Evolutionary conservation across 2,797 vertebrate genomes (phyloP).

Genomic region (Gadopsis marmoratus): DNA sequence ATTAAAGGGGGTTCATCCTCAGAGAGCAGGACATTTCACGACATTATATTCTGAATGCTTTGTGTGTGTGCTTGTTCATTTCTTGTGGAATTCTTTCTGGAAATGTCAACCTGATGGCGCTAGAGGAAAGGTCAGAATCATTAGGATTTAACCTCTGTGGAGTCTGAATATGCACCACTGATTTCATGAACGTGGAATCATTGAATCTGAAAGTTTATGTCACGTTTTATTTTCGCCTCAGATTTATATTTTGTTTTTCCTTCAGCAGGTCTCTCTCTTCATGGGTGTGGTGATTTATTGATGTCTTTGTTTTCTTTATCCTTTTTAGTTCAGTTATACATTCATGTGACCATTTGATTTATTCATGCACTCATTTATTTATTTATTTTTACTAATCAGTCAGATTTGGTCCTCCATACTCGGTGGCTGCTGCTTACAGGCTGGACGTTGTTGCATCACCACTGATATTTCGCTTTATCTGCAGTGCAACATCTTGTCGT

Average conservation of each 20-base stretch:
- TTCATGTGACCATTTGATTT: constrained; percentile 62
- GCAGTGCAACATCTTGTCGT: constrained; percentile 10
- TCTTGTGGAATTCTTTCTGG: neutral
- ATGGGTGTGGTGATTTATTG: constrained; percentile 42
- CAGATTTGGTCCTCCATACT: constrained; percentile 64
- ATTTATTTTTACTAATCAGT: constrained; percentile 17
- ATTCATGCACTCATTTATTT: constrained; percentile 48
- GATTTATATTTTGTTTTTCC: constrained; percentile 35
- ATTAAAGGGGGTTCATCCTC: constrained; percentile 6
- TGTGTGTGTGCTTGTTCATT: constrained; percentile 7
- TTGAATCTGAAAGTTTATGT: constrained; percentile 46
- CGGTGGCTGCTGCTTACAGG: constrained; percentile 49
- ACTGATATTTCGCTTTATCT: constrained; percentile 25
- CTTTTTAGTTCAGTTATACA: constrained; percentile 28
- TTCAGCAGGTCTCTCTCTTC: constrained; percentile 48
- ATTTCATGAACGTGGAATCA: constrained; percentile 36
- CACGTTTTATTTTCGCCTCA: constrained; percentile 16
- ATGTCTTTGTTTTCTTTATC: constrained; percentile 27
- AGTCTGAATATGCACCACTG: constrained; percentile 19
- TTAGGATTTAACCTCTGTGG: neutral
- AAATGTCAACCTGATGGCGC: constrained; percentile 6
- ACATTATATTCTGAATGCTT: neutral
- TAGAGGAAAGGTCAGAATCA: neutral
- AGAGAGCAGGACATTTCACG: constrained; percentile 5
- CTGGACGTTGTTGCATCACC: constrained; percentile 28